Percentiles rank a stretch among this genome's conserved stretches.
Evolutionary conservation across 2,113 vertebrate species (phyloP).

Genomic region (Cyprinodon tularosa): DNA sequence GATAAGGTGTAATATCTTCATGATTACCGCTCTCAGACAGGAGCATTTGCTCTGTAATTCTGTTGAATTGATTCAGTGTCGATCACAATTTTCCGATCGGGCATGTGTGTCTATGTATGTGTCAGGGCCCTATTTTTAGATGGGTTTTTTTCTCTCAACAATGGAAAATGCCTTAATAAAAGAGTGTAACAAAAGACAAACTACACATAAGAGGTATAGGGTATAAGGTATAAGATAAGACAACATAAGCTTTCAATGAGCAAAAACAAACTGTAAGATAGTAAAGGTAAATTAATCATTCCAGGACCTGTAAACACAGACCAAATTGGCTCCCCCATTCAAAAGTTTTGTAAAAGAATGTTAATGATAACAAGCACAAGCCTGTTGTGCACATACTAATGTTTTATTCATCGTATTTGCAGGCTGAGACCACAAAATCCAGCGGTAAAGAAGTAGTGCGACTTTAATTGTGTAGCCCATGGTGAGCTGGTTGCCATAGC

Average conservation of each 20-base stretch:
- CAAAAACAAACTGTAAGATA: constrained; percentile 3
- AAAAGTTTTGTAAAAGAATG: constrained; percentile 33
- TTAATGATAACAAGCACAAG: constrained; percentile 49
- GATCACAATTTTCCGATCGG: constrained; percentile 15
- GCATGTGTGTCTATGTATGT: background rate
- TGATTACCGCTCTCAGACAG: constrained; percentile 39
- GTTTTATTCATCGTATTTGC: constrained; percentile 75
- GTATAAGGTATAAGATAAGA: constrained; percentile 5
- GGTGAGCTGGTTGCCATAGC: constrained; percentile 71
- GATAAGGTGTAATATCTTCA: constrained; percentile 57
- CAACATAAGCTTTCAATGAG: constrained; percentile 8
- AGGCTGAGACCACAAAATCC: constrained; percentile 68
- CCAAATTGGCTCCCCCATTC: background rate
- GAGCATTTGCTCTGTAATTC: constrained; percentile 29
- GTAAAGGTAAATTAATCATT: constrained; percentile 16
- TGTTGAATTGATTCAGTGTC: constrained; percentile 22
- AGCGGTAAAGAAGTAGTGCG: constrained; percentile 71
- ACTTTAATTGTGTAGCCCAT: constrained; percentile 76
- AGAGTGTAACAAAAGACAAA: background rate
- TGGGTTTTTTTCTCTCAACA: constrained; percentile 22
- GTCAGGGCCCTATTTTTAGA: constrained; percentile 22
- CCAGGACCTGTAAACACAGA: constrained; percentile 23
- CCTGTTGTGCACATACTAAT: constrained; percentile 65
- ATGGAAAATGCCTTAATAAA: background rate
- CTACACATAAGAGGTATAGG: background rate